Base-by-base conservation (phyloP, 2,113 vertebrate genomes). In the Coptodon bakossiorum region DNA sequence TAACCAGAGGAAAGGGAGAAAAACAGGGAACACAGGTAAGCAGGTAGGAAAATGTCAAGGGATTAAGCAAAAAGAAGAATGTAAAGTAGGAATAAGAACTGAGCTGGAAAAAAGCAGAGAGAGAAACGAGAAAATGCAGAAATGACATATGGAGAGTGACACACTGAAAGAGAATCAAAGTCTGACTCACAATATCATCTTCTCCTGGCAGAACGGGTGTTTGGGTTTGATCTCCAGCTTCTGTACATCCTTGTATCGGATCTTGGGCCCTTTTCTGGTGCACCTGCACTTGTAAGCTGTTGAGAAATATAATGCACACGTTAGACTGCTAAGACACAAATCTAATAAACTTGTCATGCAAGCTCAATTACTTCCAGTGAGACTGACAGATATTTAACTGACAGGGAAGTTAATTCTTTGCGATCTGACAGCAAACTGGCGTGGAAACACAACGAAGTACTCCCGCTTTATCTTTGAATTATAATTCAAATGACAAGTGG, bases 141-240 rank as follows among this genome's bases (percentile, higher is more conserved):
- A 27, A 22, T 45, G 80, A 53, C 13, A 53, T 13, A 2, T 43
- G 9, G 45, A 34, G 43, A 56, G 11, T 48, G 9, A 36, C 16
- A 85, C 19, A 83, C 2, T 10, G 7, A 71, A 5, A 76, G 14
- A 71, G 16, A 68, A 38, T 8, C n/a, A 83, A 16, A 14, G 5
- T 54, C 1, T 52, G 7, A 94, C 98, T 98, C 97, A 99, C 98
- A 99, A 99, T 91, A 99, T 98, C 98, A 99, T 99, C 95, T 99
- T 98, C 94, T 99, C 99, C 88, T 98, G 98, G 85, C 99, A 99
- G 93, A 97, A 98, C 0, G 99, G 98, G 95, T 99, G 97, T 95
- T 98, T 98, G 36, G 98, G 98, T 96, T 99, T 99, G 90, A 98
- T 96, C 96, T 99, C 99, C 96, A 99, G 96, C 95, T 99, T 99